These are phyloP conservation scores for Squalus acanthias DNA, from an alignment of 2,797 vertebrate species.

Conservation along the genomic window DNA sequence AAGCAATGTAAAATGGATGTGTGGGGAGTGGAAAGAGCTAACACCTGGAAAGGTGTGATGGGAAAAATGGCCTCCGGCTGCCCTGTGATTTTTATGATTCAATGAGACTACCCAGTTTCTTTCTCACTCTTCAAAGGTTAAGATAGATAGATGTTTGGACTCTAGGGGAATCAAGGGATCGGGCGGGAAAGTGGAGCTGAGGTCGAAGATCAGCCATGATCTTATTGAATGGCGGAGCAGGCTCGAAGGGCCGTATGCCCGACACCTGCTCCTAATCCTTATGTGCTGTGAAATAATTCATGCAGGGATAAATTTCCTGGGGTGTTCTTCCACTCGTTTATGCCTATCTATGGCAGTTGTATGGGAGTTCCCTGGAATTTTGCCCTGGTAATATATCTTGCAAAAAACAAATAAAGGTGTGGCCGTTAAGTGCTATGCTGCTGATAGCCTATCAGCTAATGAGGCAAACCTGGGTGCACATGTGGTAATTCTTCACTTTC, in stretches of 20 bases:
- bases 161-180: too few relatives aligned
- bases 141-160: too few relatives aligned
- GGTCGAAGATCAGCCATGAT: too few relatives aligned
- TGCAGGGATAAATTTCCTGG: too few relatives aligned
- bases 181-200: too few relatives aligned
- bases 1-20: neutral
- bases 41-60: neutral
- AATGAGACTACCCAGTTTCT: neutral
- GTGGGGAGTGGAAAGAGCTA: neutral
- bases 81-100: neutral
- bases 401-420: too few relatives aligned
- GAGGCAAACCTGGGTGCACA: neutral
- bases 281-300: neutral
- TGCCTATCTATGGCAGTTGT: neutral
- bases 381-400: too few relatives aligned
- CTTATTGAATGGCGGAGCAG: too few relatives aligned
- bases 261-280: too few relatives aligned
- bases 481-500: neutral
- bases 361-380: neutral
- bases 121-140: neutral
- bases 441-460: neutral
- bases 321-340: neutral
- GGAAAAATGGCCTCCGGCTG: neutral
- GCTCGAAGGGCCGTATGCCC: too few relatives aligned
- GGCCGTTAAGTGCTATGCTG: neutral